Base-by-base conservation (phyloP, 2,797 vertebrate species). In the Meda fulgida region DNA sequence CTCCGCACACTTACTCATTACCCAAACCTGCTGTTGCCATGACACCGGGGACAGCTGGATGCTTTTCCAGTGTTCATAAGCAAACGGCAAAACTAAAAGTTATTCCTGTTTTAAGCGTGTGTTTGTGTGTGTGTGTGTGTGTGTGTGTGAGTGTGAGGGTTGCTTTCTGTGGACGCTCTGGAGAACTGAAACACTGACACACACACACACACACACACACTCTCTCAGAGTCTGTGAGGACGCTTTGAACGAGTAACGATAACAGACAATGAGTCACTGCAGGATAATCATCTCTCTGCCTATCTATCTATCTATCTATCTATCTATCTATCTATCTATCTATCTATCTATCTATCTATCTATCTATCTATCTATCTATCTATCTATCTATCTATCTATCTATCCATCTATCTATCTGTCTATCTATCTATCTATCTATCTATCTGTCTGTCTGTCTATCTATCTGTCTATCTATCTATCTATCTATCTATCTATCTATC, bases 1-100 rank as follows among this genome's bases (percentile, higher is more conserved):
- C 91, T 92, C 92, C 85, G 92, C 92, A 95, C 93, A 94, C 92
- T 96, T 89, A 95, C 94, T 94, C 93, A 95, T 95, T 95, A 94
- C 91, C 29, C 83, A 89, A 89, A 92, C 83, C 85, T 70, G 91
- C 87, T 84, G 94, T 96, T 95, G 92, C 94, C 91, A 95, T 95
- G 94, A 92, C 85, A 83, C 75, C 88, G 86, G 80, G 78, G 88
- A 36, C 85, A 43, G 55, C 63, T 88, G 86, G 90, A 92, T 91
- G 90, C 86, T 80, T 92, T 88, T 87, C 78, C 83, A 86, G 85
- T 90, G 81, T 69, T 75, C 85, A 66, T 89, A 91, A 93, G 92
- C 85, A 89, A 89, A 91, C 14, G 67, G 91, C 43, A 88, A 84
- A 86, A 82, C 70, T 78, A 78, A 72, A 80, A 84, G 65, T 76